Base-by-base conservation (phyloP, 92 coral and sea anemone genomes). In the Porites lobata region DNA sequence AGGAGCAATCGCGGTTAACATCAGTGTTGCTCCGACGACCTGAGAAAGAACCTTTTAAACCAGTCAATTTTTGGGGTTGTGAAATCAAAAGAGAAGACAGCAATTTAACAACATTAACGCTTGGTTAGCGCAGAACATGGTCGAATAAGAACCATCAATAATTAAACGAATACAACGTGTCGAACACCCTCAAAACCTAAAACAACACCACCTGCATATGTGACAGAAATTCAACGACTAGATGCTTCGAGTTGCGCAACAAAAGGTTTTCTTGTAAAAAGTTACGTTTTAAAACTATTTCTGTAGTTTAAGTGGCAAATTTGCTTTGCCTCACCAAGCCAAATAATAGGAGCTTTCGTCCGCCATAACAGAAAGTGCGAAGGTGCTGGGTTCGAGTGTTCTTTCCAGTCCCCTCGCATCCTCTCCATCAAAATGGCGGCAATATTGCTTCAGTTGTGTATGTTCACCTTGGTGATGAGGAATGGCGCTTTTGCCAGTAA, bases 341-440 rank as follows among this genome's bases (percentile, higher is more conserved):
- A 56, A 56, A 10, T 22, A 56, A 2, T 56, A 2, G 3, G 3
- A 10, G 14, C 14, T 54, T 62, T 62, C 5, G 18, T n/a, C 78
- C 32, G 57, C 64, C 78, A 53, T 75, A 15, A 52, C 63, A 19
- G n/a, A n/a, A 75, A 12, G 63, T 43, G 78, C 10, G 43, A 19
- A 51, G 9, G 47, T 4, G 53, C 50, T 75, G 78, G 78, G 14
- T 12, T 13, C 7, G 14, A 54, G 38, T 43, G 1, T 72, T 17
- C 65, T 20, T 15, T 58, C 92, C 92, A 89, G 72, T 65, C 15
- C 61, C 78, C 53, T 71, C 82, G 10, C 79, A 47, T 77, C 0
- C 73, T 54, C 67, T 21, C 75, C 32, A n/a, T 38, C 85, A 90
- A 79, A 26, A 90, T 90, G 92, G 89, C 92, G 89, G 89, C 71